phyloP scores from a whole-genome alignment of 2,888 invertebrate species.

The Gastrophysa polygoni region DNA sequence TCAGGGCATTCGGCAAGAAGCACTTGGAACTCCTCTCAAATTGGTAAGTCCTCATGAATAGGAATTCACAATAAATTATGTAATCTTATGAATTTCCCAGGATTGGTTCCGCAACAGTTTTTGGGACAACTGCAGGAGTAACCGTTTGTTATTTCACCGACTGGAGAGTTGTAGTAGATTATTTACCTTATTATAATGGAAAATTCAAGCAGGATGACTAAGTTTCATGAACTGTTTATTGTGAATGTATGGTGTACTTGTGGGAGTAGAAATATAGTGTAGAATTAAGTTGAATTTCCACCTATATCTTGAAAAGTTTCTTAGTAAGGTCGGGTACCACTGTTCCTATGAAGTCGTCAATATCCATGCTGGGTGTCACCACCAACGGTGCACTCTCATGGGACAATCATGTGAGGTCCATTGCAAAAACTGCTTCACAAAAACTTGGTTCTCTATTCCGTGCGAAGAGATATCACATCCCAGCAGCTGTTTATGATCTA shows the following conservation, averaged over 20 bases:
- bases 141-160: constrained; percentile 75
- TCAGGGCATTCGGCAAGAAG: constrained; percentile 62
- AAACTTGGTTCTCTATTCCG: too few relatives aligned
- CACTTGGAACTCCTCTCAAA: constrained; percentile 64
- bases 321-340: too few relatives aligned
- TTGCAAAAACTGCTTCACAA: too few relatives aligned
- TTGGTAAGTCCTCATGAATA: constrained; percentile 54
- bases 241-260: background rate
- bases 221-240: background rate
- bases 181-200: constrained; percentile 77
- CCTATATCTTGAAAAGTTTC: too few relatives aligned
- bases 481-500: too few relatives aligned
- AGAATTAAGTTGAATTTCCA: background rate
- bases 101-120: constrained; percentile 66
- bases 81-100: constrained; percentile 47
- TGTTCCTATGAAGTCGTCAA: too few relatives aligned
- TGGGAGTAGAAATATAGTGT: background rate
- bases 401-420: too few relatives aligned
- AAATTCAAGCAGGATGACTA: constrained; percentile 67
- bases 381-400: too few relatives aligned
- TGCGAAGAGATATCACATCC: too few relatives aligned
- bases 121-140: constrained; percentile 69
- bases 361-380: too few relatives aligned
- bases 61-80: constrained; percentile 24
- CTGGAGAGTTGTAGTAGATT: constrained; percentile 75